Evolutionary conservation across 2,113 vertebrate genomes (phyloP), one percentile per base, ranked within the genome.

Genomic region (Mirza zaza): DNA sequence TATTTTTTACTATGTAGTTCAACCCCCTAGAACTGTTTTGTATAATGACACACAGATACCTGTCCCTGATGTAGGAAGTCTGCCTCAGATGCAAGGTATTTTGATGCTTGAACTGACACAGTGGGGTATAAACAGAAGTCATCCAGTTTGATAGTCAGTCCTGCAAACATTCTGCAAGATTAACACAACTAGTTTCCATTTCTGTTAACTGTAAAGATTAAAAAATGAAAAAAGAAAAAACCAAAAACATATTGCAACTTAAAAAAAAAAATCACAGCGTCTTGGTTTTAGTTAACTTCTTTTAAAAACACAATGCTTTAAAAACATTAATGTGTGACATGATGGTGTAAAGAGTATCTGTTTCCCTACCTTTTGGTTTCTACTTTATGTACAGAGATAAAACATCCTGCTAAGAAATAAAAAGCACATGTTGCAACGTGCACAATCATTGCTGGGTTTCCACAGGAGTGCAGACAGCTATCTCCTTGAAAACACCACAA

Each of bases 11-110:
- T 99, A 99, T 98, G 98, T 98, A 98, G 98, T 98, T 99, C 98
- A 99, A 98, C 98, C 99, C 99, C 99, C 99, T 99, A 99, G 98
- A 99, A 99, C 99, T 98, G 98, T 99, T 99, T 98, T 99, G 99
- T 99, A 98, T 99, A 99, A 99, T 99, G 99, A 99, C 99, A 99
- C 99, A 99, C 99, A 99, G 99, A 99, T 99, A 99, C 99, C 99
- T 99, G 98, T 99, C 99, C 99, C 99, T 99, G 99, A 99, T 99
- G 98, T 99, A 99, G 98, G 97, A 99, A 99, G 98, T 98, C 98
- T 98, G 99, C 98, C 98, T 99, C 98, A 91, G 96, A 97, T 83
- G 94, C 97, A 98, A 95, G 97, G 98, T 98, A 97, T 98, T 98
- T 97, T 98, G 94, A 98, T 98, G 98, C 97, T 97, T 95, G 97